phyloP scores from a whole-genome alignment of 2,888 invertebrate species.

The Campaea margaritaria region DNA sequence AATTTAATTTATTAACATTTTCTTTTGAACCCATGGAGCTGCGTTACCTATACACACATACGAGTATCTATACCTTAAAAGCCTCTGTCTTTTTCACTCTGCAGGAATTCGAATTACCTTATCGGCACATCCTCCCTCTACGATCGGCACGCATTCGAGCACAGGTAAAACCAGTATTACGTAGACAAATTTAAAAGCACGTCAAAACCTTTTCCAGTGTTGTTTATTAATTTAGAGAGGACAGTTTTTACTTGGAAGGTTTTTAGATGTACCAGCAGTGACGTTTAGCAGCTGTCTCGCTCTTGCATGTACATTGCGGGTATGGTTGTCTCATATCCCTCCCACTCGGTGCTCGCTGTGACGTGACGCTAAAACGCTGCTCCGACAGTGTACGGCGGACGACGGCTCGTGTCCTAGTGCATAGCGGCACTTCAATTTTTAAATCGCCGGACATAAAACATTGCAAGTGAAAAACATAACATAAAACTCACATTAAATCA shows the following conservation, averaged over 20 bases:
- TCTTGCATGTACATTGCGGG: conserved; percentile 49
- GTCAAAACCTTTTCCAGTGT: conserved; percentile 45
- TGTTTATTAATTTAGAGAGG: conserved; percentile 59
- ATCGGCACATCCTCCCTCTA: conserved; percentile 59
- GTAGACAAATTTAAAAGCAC: conserved; percentile 57
- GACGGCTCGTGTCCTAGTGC: conserved; percentile 66
- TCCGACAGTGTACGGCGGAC: conserved; percentile 75
- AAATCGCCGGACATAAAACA: conserved; percentile 53
- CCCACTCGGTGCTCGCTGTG: conserved; percentile 70
- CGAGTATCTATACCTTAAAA: conserved; percentile 58
- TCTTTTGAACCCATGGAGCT: conserved; percentile 51
- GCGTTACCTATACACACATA: conserved; percentile 47
- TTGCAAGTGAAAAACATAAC: conserved; percentile 51
- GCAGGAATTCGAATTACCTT: conserved; percentile 81
- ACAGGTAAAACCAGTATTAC: conserved; percentile 82
- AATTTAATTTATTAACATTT: conserved; percentile 75
- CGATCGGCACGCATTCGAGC: conserved; percentile 61
- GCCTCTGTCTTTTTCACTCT: conserved; percentile 80
- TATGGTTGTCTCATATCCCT: conserved; percentile 70
- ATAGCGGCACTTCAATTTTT: conserved; percentile 53
- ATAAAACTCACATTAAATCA: conserved; percentile 42
- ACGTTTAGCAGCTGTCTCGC: conserved; percentile 61
- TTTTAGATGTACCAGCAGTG: conserved; percentile 71
- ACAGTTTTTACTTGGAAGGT: conserved; percentile 70
- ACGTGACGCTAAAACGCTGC: conserved; percentile 68